Evolutionary conservation across 53 echinoderm and acorn worm genomes (phyloP), one percentile per base, ranked within the genome.

Genomic region (Temnopleurus reevesii): DNA sequence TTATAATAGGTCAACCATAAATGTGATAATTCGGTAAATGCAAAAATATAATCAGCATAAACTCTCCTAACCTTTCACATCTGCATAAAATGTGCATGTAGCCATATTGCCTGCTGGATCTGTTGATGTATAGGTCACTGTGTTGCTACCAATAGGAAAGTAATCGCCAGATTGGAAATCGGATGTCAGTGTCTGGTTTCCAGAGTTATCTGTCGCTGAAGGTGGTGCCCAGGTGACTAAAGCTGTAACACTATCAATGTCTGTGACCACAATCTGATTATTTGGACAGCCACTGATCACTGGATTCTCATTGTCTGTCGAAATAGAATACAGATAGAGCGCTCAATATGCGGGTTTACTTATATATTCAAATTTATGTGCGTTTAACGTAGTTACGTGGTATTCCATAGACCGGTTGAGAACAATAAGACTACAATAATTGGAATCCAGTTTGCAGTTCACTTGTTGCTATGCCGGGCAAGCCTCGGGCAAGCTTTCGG

Each of bases 181-280:
- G 2, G 77, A 44, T 29, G 29, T 25, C 36, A 85, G 58, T 18
- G 19, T 49, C 57, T 56, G 55, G 18, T 31, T 28, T 30, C 91
- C 91, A 77, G 91, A 91, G 55, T 91, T 91, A 55, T 91, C 91
- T 8, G 77, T 30, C 8, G 84, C 77, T 28, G 53, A 30, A 36
- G 91, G 91, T 23, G 31, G 56, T 13, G 56, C 66, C 91, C 91
- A 91, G 49, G 55, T 49, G 12, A 91, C 85, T 47, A 38, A 13
- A 34, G 81, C 76, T 45, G 71, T 45, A 35, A 55, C 81, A 64
- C n/a, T n/a, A 64, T 34, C 64, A 31, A 8, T 5, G 45, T 77
- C 35, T 55, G 89, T 23, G 45, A 21, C 45, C 24, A 59, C 59
- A 56, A 27, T 57, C 58, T 59, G 57, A 45, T 58, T 29, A 59